Evolutionary conservation across 2,888 invertebrate genomes (phyloP).

Genomic region (Sinodicranocentrus sp.): DNA sequence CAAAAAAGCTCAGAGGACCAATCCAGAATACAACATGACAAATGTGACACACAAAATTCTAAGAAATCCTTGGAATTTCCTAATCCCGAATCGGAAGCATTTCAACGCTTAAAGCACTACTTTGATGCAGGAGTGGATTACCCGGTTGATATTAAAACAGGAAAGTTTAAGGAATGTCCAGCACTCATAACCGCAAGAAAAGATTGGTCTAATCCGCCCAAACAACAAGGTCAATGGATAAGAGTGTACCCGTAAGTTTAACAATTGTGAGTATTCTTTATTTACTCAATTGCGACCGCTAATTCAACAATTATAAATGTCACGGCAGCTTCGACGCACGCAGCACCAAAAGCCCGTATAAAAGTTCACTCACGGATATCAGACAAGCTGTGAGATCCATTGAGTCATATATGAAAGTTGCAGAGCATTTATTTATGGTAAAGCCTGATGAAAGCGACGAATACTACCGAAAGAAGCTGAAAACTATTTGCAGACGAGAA

Average conservation of each 20-base stretch:
- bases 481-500: constrained; percentile 48
- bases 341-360: constrained; percentile 45
- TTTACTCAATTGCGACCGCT: not conserved
- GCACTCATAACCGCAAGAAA: constrained; percentile 77
- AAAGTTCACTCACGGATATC: constrained; percentile 48
- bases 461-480: constrained; percentile 58
- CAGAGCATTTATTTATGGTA: constrained; percentile 33
- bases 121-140: constrained; percentile 46
- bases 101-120: constrained; percentile 36
- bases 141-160: constrained; percentile 29
- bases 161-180: constrained; percentile 33
- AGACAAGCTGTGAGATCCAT: constrained; percentile 48
- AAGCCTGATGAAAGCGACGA: constrained; percentile 62
- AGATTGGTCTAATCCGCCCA: constrained; percentile 84
- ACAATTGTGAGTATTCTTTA: not conserved
- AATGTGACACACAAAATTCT: not conserved
- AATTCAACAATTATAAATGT: not conserved
- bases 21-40: too few species aligned
- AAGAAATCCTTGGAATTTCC: constrained; percentile 17
- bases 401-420: constrained; percentile 48
- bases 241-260: constrained; percentile 84
- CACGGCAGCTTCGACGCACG: constrained; percentile 42
- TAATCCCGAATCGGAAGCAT: constrained; percentile 18
- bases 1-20: not conserved
- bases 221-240: constrained; percentile 87